Percentiles rank a stretch among this genome's conserved stretches.
Evolutionary conservation across 1,140 invertebrate genomes (phyloP).

Genomic region (Brachionus asplanchnoidis): DNA sequence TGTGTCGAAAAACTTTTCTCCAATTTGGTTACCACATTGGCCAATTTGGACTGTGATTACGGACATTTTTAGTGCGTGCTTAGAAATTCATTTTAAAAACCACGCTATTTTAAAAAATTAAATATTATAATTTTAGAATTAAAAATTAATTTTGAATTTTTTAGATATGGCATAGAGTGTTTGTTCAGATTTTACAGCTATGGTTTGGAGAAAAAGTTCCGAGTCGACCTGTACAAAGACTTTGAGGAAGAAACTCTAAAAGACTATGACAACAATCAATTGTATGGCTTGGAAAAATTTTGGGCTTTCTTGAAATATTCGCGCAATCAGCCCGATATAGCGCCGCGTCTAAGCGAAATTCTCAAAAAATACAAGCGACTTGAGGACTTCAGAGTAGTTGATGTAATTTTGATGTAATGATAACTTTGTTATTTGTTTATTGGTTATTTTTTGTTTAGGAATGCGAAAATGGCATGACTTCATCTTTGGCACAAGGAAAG

Average conservation of each 20-base stretch:
- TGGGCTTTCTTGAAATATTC: conserved; percentile 87
- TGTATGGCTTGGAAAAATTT: conserved; percentile 97
- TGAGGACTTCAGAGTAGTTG: conserved; percentile 72
- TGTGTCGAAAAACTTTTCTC: conserved; percentile 54
- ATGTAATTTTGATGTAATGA: conserved; percentile 33
- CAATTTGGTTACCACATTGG: conserved; percentile 60
- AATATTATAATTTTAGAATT: not conserved
- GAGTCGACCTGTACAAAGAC: conserved; percentile 83
- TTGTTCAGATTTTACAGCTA: conserved; percentile 98
- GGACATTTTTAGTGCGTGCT: not conserved
- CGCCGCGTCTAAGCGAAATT: conserved; percentile 71
- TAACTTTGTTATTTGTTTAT: not conserved
- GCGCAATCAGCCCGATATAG: conserved; percentile 62
- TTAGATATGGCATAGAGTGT: conserved; percentile 75
- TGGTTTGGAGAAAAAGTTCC: conserved; percentile 88
- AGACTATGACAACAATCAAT: conserved; percentile 77
- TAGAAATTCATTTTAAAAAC: conserved; percentile 3
- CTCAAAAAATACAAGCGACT: conserved; percentile 84
- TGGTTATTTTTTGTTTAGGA: not conserved
- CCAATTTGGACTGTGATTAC: conserved; percentile 57
- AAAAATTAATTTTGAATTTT: conserved; percentile 49
- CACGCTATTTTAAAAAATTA: not conserved
- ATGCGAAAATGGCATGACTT: not conserved
- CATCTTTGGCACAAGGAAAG: conserved; percentile 10
- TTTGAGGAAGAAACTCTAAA: conserved; percentile 87